A percentile compares a stretch with the other conserved stretches of the same genome.
Evolutionary conservation across 2,888 invertebrate species (phyloP).

Genomic region (Melinaea marsaeus): DNA sequence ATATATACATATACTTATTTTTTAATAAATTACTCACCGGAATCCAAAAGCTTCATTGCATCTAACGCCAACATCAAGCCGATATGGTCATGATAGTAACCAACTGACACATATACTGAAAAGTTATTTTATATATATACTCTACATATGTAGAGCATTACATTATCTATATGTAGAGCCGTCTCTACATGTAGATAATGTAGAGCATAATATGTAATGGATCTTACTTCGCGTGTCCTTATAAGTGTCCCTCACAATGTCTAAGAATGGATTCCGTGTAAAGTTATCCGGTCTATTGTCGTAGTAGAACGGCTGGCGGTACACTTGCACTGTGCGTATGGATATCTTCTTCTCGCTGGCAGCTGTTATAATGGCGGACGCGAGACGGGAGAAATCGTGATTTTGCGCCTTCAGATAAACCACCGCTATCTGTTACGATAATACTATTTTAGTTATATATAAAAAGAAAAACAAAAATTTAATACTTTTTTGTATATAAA

Average conservation of each 20-base stretch:
- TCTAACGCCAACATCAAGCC: slow-evolving; percentile 93
- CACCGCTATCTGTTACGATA: slow-evolving; percentile 82
- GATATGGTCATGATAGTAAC: slow-evolving; percentile 93
- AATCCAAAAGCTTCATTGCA: slow-evolving; percentile 87
- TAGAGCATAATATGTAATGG: slow-evolving; percentile 17
- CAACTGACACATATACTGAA: slow-evolving; percentile 94
- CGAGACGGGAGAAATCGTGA: slow-evolving; percentile 86
- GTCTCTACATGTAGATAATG: slow-evolving; percentile 1
- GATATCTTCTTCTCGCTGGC: slow-evolving; percentile 84
- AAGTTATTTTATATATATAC: slow-evolving; percentile 22
- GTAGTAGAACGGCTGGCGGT: slow-evolving; percentile 81
- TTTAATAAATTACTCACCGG: slow-evolving; percentile 72
- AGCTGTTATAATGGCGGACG: slow-evolving; percentile 86
- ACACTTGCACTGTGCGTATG: slow-evolving; percentile 77
- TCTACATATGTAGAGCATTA: neutral
- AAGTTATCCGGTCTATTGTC: slow-evolving; percentile 81
- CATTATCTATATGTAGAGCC: neutral
- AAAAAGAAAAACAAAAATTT: neutral
- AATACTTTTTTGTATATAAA: neutral
- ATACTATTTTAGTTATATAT: neutral
- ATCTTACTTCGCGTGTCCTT: slow-evolving; percentile 91
- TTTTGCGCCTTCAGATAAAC: slow-evolving; percentile 88
- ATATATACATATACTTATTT: neutral
- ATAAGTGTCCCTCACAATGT: slow-evolving; percentile 89
- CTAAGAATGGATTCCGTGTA: slow-evolving; percentile 89